phyloP scores from a whole-genome alignment of 2,797 vertebrate species.

The Liparis tanakae region DNA sequence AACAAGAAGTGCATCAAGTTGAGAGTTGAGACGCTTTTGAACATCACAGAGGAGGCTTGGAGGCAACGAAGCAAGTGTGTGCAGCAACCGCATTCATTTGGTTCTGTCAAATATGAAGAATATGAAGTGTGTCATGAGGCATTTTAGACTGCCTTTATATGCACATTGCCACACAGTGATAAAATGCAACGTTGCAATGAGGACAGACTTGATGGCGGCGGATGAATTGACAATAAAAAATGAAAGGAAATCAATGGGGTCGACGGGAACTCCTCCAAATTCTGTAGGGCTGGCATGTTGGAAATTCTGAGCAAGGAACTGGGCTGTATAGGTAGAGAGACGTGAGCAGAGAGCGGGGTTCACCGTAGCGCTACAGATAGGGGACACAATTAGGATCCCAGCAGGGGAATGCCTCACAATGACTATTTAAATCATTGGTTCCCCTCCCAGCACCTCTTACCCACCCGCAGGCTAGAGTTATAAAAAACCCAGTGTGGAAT shows the following conservation, averaged over 20 bases:
- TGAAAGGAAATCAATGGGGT: not conserved
- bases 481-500: constrained; percentile 13
- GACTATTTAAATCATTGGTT: constrained; percentile 28
- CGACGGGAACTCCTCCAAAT: not conserved
- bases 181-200: no score
- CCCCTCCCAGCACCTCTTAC: constrained; percentile 20
- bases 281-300: not conserved
- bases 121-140: no score
- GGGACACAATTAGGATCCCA: constrained; percentile 2
- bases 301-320: not conserved
- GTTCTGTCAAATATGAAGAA: no score
- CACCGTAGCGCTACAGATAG: not conserved
- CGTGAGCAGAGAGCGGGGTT: not conserved
- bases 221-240: not conserved
- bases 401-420: constrained; percentile 17
- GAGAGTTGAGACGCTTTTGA: no score
- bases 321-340: not conserved
- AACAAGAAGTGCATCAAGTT: no score
- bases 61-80: no score
- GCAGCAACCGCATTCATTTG: no score
- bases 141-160: not conserved
- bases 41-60: no score
- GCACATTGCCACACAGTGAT: not conserved
- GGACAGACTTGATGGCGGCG: not conserved
- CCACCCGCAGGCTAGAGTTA: constrained; percentile 14